phyloP scores from a whole-genome alignment of 2,888 invertebrate genomes.

The Harpagoxenus sublaevis region DNA sequence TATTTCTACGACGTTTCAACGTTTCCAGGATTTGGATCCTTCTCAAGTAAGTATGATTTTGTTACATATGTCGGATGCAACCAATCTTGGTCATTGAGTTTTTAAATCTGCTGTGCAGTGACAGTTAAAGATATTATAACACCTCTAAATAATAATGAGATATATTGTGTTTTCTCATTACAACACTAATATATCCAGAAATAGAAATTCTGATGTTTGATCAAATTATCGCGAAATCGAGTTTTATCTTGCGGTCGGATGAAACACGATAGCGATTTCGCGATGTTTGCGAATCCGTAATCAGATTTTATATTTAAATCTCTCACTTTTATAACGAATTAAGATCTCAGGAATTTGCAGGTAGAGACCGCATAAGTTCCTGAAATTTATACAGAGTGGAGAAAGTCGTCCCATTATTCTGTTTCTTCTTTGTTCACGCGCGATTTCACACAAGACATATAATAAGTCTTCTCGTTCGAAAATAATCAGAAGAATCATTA shows the following conservation, averaged over 20 bases:
- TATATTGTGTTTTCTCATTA: not conserved
- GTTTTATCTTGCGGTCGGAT: not conserved
- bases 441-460: not conserved
- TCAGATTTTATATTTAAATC: not conserved
- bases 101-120: not conserved
- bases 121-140: not conserved
- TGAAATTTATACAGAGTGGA: not conserved
- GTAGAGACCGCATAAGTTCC: not conserved
- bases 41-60: no score
- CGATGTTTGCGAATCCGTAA: not conserved
- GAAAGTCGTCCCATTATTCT: not conserved
- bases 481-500: not conserved
- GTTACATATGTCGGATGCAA: no score
- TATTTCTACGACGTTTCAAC: no score
- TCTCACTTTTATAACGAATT: not conserved
- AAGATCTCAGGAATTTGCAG: not conserved
- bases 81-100: not conserved
- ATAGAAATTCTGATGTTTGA: not conserved
- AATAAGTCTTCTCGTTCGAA: not conserved
- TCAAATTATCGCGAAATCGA: not conserved
- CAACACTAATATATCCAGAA: not conserved
- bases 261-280: not conserved
- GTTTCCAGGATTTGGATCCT: no score
- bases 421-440: not conserved
- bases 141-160: not conserved